Conservation (phyloP, 2,113 vertebrate genomes). For the Coturnix japonica region DNA sequence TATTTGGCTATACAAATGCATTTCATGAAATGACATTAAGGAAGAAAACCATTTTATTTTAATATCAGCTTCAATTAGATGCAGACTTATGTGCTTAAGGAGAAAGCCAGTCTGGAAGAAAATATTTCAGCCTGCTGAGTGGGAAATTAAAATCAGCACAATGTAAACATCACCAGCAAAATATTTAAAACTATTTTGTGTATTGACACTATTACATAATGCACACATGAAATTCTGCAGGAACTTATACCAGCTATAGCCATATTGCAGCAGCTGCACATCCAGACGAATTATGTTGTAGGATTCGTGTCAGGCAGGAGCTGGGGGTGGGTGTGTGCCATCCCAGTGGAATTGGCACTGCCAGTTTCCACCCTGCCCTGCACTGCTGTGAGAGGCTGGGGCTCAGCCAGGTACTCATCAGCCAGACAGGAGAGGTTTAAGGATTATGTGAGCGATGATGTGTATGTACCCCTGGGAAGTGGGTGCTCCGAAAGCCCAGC, state of each 20-base stretch:
- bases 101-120: conserved; percentile 20
- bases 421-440: not conserved
- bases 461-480: rapidly evolving
- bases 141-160: conserved; percentile 47
- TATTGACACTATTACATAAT: not conserved
- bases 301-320: not conserved
- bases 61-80: conserved; percentile 34
- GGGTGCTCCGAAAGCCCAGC: conserved; percentile 10
- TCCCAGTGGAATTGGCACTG: not conserved
- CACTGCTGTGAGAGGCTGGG: not conserved
- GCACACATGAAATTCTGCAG: not conserved
- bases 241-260: not conserved
- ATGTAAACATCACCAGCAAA: not conserved
- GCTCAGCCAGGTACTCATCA: not conserved
- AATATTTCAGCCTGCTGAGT: conserved; percentile 39
- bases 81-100: not conserved
- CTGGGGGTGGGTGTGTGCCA: not conserved
- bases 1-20: not conserved
- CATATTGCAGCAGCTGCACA: not conserved
- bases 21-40: not conserved
- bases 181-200: not conserved
- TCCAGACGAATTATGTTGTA: not conserved
- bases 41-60: not conserved
- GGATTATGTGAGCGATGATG: not conserved
- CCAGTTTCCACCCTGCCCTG: not conserved